A percentile compares a stretch with the other conserved stretches of the same genome.
Conservation (phyloP, 2,113 vertebrate species). For the Martes martes region DNA sequence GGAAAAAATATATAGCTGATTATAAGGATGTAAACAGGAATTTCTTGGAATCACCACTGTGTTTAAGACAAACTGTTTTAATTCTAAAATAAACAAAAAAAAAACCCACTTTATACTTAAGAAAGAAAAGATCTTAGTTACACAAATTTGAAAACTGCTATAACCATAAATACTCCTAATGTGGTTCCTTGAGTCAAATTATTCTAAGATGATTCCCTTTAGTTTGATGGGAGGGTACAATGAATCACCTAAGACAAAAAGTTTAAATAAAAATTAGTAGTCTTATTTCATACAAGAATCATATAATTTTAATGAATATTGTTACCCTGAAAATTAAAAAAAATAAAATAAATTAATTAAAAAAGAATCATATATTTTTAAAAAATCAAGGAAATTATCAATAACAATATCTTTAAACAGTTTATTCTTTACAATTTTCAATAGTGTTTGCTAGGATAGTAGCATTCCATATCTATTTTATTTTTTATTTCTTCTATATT, state of each 20-base stretch:
- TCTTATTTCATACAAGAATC: background rate
- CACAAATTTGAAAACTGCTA: background rate
- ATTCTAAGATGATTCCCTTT: background rate
- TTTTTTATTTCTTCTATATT: background rate
- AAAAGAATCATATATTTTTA: background rate
- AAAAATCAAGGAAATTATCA: background rate
- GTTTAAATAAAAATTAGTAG: background rate
- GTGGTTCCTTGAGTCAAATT: slow-evolving; percentile 21
- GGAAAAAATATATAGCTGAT: background rate
- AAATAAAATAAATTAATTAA: no score
- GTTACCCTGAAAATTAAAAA: no score
- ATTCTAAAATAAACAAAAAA: slow-evolving; percentile 41
- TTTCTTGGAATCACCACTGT: background rate
- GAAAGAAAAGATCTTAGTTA: background rate
- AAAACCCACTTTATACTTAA: background rate
- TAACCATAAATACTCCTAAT: background rate
- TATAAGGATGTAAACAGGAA: background rate
- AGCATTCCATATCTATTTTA: background rate
- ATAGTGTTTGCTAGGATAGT: background rate
- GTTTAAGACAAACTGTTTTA: slow-evolving; percentile 5
- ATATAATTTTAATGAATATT: background rate
- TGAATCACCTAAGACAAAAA: background rate
- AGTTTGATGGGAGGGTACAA: background rate
- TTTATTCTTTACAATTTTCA: background rate
- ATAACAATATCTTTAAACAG: background rate